Evolutionary conservation across 1,140 invertebrate genomes (phyloP).

Genomic region (Drosophila pectinifera): DNA sequence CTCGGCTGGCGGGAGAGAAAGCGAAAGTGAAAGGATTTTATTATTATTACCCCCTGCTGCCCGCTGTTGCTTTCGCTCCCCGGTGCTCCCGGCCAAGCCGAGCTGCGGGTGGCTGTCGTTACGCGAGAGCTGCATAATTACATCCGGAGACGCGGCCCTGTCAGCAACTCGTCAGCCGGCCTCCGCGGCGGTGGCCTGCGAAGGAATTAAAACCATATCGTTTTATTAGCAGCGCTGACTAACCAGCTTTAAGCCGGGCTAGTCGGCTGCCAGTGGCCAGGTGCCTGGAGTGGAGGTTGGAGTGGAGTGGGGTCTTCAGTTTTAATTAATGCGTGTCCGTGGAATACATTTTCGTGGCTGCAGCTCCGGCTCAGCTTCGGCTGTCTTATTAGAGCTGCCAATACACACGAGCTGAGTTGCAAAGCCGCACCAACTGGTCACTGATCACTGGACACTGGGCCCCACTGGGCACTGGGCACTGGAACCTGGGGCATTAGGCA

Average conservation of each 20-base stretch:
- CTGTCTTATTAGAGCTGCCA: neutral
- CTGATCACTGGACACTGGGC: neutral
- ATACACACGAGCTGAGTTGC: too few relatives aligned
- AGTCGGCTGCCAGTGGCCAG: too few relatives aligned
- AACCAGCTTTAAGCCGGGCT: neutral
- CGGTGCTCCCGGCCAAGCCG: slow-evolving; percentile 1
- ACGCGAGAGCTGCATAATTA: slow-evolving; percentile 53
- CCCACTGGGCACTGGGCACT: neutral
- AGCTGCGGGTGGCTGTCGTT: neutral
- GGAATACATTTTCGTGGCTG: neutral
- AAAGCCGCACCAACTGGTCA: too few relatives aligned
- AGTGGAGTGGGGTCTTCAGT: neutral
- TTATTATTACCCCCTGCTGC: slow-evolving; percentile 34
- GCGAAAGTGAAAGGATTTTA: slow-evolving; percentile 67
- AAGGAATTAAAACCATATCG: slow-evolving; percentile 15
- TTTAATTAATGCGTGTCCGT: slow-evolving; percentile 27
- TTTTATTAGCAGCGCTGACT: slow-evolving; percentile 16
- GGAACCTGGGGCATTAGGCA: too few relatives aligned
- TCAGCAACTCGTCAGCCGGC: slow-evolving; percentile 48
- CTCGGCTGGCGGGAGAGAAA: slow-evolving; percentile 7
- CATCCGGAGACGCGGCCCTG: slow-evolving; percentile 37
- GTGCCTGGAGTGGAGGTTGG: neutral
- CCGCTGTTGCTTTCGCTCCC: slow-evolving; percentile 6
- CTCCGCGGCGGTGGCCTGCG: too few relatives aligned
- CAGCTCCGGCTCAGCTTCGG: too few relatives aligned